Percentiles rank a stretch among this genome's conserved stretches.
Conservation (phyloP, 2,797 vertebrate species). For the Galagoides demidoff region DNA sequence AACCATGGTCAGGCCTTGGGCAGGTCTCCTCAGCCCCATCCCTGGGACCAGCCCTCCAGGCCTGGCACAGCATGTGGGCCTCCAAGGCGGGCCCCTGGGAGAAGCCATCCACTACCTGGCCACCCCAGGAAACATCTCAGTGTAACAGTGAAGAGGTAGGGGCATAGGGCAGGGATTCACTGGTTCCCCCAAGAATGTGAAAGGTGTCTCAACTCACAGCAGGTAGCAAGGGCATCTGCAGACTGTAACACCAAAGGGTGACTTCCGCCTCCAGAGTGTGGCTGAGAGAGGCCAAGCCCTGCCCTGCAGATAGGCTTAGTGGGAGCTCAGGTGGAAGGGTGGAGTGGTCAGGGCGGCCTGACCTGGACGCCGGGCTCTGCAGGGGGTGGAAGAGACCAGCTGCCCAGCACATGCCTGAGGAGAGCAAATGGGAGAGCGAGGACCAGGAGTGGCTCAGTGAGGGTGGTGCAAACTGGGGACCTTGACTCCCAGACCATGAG, state of each 20-base stretch:
- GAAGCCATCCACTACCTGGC: background rate
- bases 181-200: background rate
- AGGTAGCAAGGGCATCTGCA: no score
- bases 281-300: no score
- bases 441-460: no score
- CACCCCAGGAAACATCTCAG: background rate
- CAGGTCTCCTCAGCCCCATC: background rate
- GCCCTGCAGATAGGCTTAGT: background rate
- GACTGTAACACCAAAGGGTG: background rate
- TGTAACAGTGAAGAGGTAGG: background rate
- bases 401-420: no score
- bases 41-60: background rate
- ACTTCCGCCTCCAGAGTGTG: background rate
- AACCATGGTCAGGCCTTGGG: background rate
- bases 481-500: accelerated
- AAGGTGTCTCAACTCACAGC: accelerated
- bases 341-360: accelerated
- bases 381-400: background rate
- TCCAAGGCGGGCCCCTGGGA: background rate
- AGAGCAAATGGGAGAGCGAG: background rate
- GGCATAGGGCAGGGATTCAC: background rate
- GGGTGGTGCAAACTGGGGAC: background rate
- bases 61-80: background rate
- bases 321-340: background rate
- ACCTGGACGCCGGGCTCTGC: background rate